These are phyloP conservation scores for Hephaestus fuliginosus DNA, from an alignment of 2,797 vertebrate species.

Conservation along the genomic window DNA sequence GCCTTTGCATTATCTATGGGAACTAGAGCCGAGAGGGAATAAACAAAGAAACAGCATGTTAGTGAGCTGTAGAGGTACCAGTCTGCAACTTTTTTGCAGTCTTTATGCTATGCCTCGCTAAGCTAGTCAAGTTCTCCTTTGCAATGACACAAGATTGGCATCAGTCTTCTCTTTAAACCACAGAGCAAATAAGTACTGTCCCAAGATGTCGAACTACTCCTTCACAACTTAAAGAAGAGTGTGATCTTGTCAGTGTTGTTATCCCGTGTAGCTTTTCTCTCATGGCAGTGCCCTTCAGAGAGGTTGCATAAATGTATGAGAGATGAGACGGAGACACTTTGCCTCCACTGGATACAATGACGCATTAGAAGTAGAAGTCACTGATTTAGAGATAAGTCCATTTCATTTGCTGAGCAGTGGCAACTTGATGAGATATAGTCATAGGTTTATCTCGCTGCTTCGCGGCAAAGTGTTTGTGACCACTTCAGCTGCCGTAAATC, in stretches of 20 bases:
- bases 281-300: constrained; percentile 3
- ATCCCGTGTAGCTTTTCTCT: constrained; percentile 2
- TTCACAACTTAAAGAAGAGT: constrained; percentile 6
- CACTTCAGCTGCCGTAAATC: constrained; percentile 72
- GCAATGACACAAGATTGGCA: neutral
- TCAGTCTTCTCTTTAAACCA: neutral
- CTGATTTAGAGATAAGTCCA: constrained; percentile 65
- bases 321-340: constrained; percentile 39
- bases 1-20: neutral
- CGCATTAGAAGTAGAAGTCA: constrained; percentile 42
- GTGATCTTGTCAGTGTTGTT: constrained; percentile 3
- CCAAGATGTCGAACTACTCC: neutral
- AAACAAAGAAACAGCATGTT: constrained; percentile 19
- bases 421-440: constrained; percentile 53
- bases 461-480: constrained; percentile 46
- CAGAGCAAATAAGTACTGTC: neutral
- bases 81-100: neutral
- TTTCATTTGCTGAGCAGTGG: constrained; percentile 57
- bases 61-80: neutral
- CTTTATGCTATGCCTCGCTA: neutral
- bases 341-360: constrained; percentile 43
- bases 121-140: neutral
- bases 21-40: neutral
- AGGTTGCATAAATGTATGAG: constrained; percentile 38
- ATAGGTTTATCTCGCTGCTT: constrained; percentile 46